These are phyloP conservation scores for Melanogrammus aeglefinus DNA, from an alignment of 2,797 vertebrate genomes.

Conservation along the genomic window DNA sequence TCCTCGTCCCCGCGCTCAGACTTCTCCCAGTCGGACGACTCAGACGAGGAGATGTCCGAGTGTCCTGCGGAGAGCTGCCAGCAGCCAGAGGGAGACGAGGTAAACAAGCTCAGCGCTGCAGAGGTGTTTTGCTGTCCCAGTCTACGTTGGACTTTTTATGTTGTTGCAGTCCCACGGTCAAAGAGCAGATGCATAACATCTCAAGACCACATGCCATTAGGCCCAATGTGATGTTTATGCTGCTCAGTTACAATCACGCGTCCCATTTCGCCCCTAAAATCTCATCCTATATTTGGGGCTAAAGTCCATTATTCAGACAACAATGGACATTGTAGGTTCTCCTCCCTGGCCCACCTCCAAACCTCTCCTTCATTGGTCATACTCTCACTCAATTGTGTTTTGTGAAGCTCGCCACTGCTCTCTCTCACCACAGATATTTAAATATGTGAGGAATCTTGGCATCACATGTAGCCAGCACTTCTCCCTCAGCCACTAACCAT, in stretches of 20 bases:
- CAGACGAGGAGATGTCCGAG: constrained; percentile 89
- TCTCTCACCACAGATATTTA: background rate
- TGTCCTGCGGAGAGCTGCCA: constrained; percentile 92
- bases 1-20: constrained; percentile 81
- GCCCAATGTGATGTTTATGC: background rate
- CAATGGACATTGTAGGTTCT: no score
- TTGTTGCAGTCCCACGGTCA: background rate
- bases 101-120: constrained; percentile 53
- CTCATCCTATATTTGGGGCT: no score
- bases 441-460: background rate
- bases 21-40: constrained; percentile 87
- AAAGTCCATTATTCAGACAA: no score
- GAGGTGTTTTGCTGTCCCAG: background rate
- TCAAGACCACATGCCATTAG: background rate
- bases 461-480: background rate
- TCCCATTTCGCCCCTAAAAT: background rate
- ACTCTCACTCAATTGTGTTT: background rate
- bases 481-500: background rate
- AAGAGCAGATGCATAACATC: background rate
- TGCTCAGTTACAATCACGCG: background rate
- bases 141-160: background rate
- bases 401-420: background rate
- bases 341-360: no score
- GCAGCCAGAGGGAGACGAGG: constrained; percentile 96
- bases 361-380: background rate